A percentile compares a stretch with the other conserved stretches of the same genome.
phyloP scores from a whole-genome alignment of 2,888 invertebrate genomes.

The Octodonta nipae region DNA sequence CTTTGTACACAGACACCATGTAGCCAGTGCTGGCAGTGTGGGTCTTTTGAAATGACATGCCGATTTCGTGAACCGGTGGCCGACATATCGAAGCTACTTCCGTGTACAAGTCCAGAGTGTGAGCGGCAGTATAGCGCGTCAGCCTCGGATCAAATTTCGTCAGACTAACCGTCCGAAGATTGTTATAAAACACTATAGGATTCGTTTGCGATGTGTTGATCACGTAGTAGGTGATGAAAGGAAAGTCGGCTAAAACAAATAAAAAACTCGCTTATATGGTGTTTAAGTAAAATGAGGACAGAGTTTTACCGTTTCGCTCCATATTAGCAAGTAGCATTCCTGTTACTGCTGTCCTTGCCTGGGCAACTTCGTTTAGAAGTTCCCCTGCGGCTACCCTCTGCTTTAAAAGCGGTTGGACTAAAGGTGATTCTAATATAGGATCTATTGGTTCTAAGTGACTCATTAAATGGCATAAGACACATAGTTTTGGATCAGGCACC shows the following conservation, averaged over 20 bases:
- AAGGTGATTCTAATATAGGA: conserved; percentile 71
- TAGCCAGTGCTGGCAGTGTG: conserved; percentile 74
- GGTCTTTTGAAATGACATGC: conserved; percentile 61
- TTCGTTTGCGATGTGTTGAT: conserved; percentile 79
- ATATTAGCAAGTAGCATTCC: conserved; percentile 81
- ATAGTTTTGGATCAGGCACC: conserved; percentile 79
- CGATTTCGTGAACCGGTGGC: conserved; percentile 69
- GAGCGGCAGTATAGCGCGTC: conserved; percentile 71
- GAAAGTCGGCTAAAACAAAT: conserved; percentile 61
- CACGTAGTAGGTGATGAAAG: conserved; percentile 81
- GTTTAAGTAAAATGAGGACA: too few relatives aligned
- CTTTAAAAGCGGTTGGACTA: conserved; percentile 63
- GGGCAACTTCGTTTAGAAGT: conserved; percentile 59
- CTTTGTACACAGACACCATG: conserved; percentile 86
- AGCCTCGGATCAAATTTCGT: conserved; percentile 75
- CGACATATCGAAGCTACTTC: conserved; percentile 85
- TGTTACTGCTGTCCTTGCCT: conserved; percentile 60
- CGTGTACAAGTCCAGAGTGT: conserved; percentile 75
- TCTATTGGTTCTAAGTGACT: conserved; percentile 76
- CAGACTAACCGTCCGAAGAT: conserved; percentile 68
- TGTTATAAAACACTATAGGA: conserved; percentile 73
- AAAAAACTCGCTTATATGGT: neutral
- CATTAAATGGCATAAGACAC: conserved; percentile 79
- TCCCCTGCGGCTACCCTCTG: conserved; percentile 69
- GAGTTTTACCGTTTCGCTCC: conserved; percentile 72